phyloP scores from a whole-genome alignment of 2,888 invertebrate species.

The Cyrtodaria siliqua region DNA sequence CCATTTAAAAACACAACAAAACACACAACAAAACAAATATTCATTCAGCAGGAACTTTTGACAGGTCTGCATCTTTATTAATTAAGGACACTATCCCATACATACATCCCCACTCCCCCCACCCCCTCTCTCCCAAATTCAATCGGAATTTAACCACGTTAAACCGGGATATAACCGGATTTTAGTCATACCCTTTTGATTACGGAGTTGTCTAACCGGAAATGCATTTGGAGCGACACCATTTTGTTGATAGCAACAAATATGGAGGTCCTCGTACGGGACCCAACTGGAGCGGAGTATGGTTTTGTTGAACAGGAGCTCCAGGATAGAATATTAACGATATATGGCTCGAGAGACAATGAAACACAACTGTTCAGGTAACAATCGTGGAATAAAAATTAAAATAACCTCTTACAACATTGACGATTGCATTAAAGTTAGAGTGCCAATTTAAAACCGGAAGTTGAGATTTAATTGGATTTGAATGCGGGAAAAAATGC shows the following conservation, averaged over 20 bases:
- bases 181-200: no score
- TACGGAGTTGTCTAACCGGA: constrained; percentile 8
- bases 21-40: no score
- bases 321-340: constrained; percentile 73
- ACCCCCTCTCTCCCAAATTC: no score
- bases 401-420: no score
- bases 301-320: constrained; percentile 72
- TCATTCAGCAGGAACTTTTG: no score
- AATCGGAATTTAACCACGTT: no score
- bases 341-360: constrained; percentile 71
- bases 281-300: constrained; percentile 65
- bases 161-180: no score
- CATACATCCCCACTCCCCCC: no score
- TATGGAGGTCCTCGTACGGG: constrained; percentile 71
- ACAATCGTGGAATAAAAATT: neutral
- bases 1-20: no score
- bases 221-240: constrained; percentile 12
- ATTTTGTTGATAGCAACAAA: constrained; percentile 75
- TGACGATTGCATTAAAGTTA: no score
- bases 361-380: constrained; percentile 76
- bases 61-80: no score
- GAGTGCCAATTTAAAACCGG: constrained; percentile 12
- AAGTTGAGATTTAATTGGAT: constrained; percentile 12
- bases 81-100: no score
- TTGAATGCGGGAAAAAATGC: constrained; percentile 33